Base-by-base conservation (phyloP, 2,797 vertebrate species). In the Chlorospingus flavigularis region DNA sequence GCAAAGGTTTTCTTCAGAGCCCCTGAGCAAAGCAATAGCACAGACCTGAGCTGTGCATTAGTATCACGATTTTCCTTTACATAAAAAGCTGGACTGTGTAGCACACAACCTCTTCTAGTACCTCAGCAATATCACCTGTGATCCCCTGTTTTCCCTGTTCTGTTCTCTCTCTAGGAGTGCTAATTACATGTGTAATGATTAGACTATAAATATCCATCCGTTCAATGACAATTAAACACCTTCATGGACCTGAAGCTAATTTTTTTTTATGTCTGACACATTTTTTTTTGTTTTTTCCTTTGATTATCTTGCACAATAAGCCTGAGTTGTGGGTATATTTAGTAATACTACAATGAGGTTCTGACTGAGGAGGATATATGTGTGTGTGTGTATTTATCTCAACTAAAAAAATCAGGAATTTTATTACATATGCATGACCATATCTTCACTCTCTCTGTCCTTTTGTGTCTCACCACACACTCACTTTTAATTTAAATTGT, bases 121-220 rank as follows among this genome's bases (percentile, higher is more conserved):
- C 62, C 54, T 55, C 58, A 50, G 50, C 65, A 81, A 33, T 17
- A 75, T 35, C 48, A 9, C 19, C 11, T 37, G 16, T 25, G 79
- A 76, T 58, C 4, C 33, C 10, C n/a, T n/a, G 4, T 30, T 86
- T 57, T 67, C 33, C 10, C n/a, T n/a, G 4, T 30, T 86, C 57
- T 67, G 17, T 47, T 74, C n/a, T 74, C 30, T 71, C 35, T 80
- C 57, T 40, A 65, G 68, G 57, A 79, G 50, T 57, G 47, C 9
- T 92, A 94, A 92, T 94, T 83, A 42, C 37, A 55, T n/a, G 26
- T 81, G 66, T 40, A 30, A 80, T 91, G 86, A 88, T 91, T 86
- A 77, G 45, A 33, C 79, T 88, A 86, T 85, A 90, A 94, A 83
- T 94, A 94, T 48, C 82, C 45, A 92, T 60, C 24, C 39, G 68